Conservation (phyloP, 2,113 vertebrate species). For the Ceyx margarethae region DNA sequence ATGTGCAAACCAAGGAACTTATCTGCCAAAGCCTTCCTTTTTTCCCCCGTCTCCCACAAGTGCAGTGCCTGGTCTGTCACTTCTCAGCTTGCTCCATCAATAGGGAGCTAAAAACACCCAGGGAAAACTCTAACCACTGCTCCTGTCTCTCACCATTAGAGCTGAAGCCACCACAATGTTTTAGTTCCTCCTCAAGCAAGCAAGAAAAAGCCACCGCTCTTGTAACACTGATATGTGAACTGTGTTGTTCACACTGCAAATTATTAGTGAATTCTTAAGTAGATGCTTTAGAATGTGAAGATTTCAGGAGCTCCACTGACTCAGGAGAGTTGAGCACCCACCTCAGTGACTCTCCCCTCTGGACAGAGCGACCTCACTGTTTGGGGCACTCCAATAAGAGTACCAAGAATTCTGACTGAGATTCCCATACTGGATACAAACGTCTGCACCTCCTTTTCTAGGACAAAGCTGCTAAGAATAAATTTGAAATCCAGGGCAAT, state of each 20-base stretch:
- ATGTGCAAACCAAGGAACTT: background rate
- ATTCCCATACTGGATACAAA: accelerated
- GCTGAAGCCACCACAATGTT: background rate
- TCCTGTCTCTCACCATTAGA: background rate
- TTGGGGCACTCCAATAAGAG: background rate
- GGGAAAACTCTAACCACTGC: background rate
- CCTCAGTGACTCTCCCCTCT: accelerated
- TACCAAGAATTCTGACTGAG: background rate
- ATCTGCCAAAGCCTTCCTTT: background rate
- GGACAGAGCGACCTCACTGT: accelerated
- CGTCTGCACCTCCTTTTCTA: background rate
- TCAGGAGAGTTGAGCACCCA: background rate
- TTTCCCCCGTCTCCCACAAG: background rate
- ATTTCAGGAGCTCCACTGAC: background rate
- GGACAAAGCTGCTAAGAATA: background rate
- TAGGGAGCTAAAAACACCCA: background rate
- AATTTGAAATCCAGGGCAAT: background rate
- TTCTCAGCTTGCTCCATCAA: background rate
- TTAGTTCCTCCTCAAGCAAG: background rate
- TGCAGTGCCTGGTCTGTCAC: background rate
- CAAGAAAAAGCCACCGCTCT: background rate
- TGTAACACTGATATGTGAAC: background rate
- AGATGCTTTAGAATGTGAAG: background rate
- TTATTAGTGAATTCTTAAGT: background rate
- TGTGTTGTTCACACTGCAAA: background rate